Conservation (phyloP, 1,140 invertebrate species). For the Drosophila nigrodunni region DNA sequence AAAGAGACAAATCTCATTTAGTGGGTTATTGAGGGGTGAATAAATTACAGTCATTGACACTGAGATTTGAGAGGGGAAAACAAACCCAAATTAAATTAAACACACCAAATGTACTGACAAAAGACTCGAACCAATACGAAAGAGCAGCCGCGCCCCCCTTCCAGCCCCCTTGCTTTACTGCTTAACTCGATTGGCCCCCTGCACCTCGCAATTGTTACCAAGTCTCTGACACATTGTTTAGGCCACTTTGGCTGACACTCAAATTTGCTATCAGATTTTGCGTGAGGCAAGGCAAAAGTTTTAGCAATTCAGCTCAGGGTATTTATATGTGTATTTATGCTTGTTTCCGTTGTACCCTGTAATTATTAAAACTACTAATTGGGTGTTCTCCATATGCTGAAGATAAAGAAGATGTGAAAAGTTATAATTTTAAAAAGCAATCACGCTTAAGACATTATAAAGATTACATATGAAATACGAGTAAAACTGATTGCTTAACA, state of each 20-base stretch:
- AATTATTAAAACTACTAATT: no score
- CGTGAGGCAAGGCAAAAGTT: constrained; percentile 64
- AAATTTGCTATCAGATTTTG: constrained; percentile 78
- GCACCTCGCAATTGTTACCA: constrained; percentile 11
- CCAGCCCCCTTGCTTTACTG: background rate
- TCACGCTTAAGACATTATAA: no score
- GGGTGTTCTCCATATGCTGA: background rate
- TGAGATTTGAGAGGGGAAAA: constrained; percentile 27
- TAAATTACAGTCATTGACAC: constrained; percentile 70
- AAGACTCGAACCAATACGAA: constrained; percentile 6
- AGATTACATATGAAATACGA: no score
- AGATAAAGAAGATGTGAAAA: background rate
- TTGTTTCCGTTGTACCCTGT: constrained; percentile 24
- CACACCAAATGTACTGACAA: constrained; percentile 38
- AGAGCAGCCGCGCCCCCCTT: background rate
- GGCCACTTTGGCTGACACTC: constrained; percentile 77
- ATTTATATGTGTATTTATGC: constrained; percentile 17
- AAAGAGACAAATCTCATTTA: constrained; percentile 3
- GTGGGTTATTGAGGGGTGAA: constrained; percentile 48
- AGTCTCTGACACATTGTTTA: constrained; percentile 60
- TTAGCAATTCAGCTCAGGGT: constrained; percentile 25
- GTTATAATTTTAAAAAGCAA: no score
- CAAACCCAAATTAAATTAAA: constrained; percentile 52
- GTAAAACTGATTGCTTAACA: no score
- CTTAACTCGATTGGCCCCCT: background rate